Conservation (phyloP, 2,888 invertebrate genomes). For the Drosophila affinis region DNA sequence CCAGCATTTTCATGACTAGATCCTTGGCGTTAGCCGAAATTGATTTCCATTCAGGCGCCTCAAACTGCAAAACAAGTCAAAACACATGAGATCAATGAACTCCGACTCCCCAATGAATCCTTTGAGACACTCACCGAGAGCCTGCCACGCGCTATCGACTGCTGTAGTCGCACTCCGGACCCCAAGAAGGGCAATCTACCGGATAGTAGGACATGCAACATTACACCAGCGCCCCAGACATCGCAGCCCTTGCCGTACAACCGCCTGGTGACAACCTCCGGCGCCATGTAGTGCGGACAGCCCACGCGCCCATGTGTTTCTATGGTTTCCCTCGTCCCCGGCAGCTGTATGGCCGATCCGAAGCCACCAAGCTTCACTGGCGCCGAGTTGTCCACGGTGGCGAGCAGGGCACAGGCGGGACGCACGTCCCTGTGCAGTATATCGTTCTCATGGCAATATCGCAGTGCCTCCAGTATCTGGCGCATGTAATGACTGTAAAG, state of each 20-base stretch:
- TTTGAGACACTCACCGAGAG: constrained; percentile 87
- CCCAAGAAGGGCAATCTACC: constrained; percentile 98
- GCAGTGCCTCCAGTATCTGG: constrained; percentile 97
- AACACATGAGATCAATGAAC: background rate
- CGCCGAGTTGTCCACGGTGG: constrained; percentile 98
- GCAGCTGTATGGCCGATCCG: constrained; percentile 96
- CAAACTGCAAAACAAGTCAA: constrained; percentile 87
- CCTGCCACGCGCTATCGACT: constrained; percentile 94
- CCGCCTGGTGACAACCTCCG: constrained; percentile 96
- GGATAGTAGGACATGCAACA: constrained; percentile 96
- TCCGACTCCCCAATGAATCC: background rate
- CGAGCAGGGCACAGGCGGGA: constrained; percentile 97
- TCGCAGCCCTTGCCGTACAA: constrained; percentile 97
- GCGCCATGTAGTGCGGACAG: constrained; percentile 98
- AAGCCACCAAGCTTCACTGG: constrained; percentile 99
- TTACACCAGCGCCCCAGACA: constrained; percentile 98
- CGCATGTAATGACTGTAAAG: constrained; percentile 97
- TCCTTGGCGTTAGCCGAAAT: constrained; percentile 98
- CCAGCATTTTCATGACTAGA: constrained; percentile 95
- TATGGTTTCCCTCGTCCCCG: constrained; percentile 89
- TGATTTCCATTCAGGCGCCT: constrained; percentile 94
- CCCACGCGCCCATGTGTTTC: constrained; percentile 91
- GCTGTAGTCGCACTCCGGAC: constrained; percentile 95
- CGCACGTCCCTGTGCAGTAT: constrained; percentile 99
- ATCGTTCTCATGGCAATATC: constrained; percentile 99